phyloP scores from a whole-genome alignment of 1,140 invertebrate species.

The Magallana ariakensis region DNA sequence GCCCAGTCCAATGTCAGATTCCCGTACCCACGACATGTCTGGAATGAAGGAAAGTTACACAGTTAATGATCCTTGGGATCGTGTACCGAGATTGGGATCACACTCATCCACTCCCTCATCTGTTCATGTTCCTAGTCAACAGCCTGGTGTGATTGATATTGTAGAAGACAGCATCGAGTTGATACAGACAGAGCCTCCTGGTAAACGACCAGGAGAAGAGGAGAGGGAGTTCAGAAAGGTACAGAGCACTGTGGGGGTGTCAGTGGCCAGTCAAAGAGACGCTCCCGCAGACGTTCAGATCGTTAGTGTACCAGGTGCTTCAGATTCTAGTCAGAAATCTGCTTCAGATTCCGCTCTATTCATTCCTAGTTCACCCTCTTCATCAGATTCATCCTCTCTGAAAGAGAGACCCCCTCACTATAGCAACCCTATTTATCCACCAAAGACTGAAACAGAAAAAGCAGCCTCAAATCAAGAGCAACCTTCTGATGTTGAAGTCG shows the following conservation, averaged over 20 bases:
- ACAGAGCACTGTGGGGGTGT: conserved; percentile 29
- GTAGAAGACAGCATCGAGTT: conserved; percentile 47
- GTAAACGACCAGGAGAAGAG: conserved; percentile 41
- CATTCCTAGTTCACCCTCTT: conserved; percentile 37
- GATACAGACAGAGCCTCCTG: conserved; percentile 49
- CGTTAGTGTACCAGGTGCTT: conserved; percentile 41
- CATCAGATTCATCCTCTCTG: conserved; percentile 43
- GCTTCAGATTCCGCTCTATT: not conserved
- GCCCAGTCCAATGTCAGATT: conserved; percentile 41
- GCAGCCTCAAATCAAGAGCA: not conserved
- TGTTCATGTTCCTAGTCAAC: not conserved
- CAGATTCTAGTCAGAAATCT: conserved; percentile 11
- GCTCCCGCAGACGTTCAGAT: conserved; percentile 43
- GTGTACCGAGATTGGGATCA: conserved; percentile 46
- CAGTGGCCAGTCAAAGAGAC: conserved; percentile 48
- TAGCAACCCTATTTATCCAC: not conserved
- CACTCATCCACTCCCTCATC: conserved; percentile 7
- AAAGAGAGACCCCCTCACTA: conserved; percentile 17
- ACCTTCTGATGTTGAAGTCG: not conserved
- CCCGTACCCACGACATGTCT: conserved; percentile 36
- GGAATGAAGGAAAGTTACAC: conserved; percentile 48
- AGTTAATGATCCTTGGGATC: conserved; percentile 44
- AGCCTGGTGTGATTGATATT: conserved; percentile 50
- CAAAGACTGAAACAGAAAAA: conserved; percentile 7
- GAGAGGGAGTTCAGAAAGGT: conserved; percentile 18